phyloP scores from a whole-genome alignment of 2,888 invertebrate genomes.

The Agrotis exclamationis region DNA sequence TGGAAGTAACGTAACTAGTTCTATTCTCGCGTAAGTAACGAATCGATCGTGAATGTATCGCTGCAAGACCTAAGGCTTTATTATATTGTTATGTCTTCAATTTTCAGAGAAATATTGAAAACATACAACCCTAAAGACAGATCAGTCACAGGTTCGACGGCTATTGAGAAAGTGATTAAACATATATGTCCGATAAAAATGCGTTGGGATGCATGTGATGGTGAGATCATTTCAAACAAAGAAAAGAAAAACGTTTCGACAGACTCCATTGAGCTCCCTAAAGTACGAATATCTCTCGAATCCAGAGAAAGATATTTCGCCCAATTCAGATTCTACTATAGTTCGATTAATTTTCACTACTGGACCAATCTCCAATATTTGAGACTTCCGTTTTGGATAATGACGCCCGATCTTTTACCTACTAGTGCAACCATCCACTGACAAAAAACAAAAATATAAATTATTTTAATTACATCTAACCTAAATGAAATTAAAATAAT shows the following conservation, averaged over 20 bases:
- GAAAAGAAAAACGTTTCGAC: neutral
- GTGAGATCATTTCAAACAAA: conserved; percentile 17
- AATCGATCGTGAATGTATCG: neutral
- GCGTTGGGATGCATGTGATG: conserved; percentile 33
- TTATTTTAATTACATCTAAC: no score
- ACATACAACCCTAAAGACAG: conserved; percentile 33
- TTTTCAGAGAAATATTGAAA: conserved; percentile 31
- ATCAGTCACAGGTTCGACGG: conserved; percentile 2
- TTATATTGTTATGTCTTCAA: neutral
- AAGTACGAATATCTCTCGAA: neutral
- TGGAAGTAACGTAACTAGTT: conserved; percentile 41
- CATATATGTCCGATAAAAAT: conserved; percentile 32
- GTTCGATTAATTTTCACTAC: neutral
- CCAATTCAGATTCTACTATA: neutral
- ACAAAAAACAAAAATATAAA: no score
- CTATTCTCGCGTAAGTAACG: conserved; percentile 37
- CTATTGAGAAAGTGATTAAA: conserved; percentile 30
- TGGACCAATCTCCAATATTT: no score
- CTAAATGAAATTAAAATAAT: no score
- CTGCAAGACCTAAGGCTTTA: neutral
- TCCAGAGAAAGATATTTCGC: neutral
- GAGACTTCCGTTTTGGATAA: no score
- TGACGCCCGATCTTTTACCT: no score
- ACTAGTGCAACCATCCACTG: no score
- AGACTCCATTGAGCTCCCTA: neutral